phyloP scores from a whole-genome alignment of 2,797 vertebrate species.

The Chiroxiphia lanceolata region DNA sequence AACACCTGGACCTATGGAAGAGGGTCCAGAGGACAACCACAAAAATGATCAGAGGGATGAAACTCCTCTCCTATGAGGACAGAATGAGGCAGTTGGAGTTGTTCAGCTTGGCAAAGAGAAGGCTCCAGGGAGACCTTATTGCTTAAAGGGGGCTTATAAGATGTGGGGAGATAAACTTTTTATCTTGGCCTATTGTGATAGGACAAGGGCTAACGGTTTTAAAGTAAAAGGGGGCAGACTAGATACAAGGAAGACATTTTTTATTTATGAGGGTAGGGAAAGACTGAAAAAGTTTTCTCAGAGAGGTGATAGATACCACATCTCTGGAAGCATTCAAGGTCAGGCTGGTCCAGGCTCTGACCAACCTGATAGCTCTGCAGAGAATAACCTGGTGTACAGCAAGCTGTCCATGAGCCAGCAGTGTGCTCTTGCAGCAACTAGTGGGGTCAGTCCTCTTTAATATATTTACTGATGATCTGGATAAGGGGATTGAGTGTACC shows the following conservation, averaged over 20 bases:
- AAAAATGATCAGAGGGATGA: not conserved
- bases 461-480: not conserved
- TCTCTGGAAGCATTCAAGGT: not conserved
- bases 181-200: not conserved
- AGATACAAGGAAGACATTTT: not conserved
- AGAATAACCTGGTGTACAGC: not conserved
- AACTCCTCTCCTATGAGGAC: not conserved
- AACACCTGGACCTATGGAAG: not conserved
- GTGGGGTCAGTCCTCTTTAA: not conserved
- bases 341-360: not conserved
- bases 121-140: fast-evolving
- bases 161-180: not conserved
- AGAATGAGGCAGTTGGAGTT: not conserved
- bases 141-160: not conserved
- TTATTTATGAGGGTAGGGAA: not conserved
- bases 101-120: not conserved
- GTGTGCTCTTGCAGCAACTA: not conserved
- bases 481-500: fast-evolving
- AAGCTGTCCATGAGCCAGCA: not conserved
- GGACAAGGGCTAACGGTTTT: not conserved
- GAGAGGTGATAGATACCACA: not conserved
- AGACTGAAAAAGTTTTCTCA: not conserved
- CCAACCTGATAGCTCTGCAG: not conserved
- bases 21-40: not conserved
- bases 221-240: not conserved